These are phyloP conservation scores for Ciconia maguari DNA, from an alignment of 2,113 vertebrate genomes.

Conservation along the genomic window DNA sequence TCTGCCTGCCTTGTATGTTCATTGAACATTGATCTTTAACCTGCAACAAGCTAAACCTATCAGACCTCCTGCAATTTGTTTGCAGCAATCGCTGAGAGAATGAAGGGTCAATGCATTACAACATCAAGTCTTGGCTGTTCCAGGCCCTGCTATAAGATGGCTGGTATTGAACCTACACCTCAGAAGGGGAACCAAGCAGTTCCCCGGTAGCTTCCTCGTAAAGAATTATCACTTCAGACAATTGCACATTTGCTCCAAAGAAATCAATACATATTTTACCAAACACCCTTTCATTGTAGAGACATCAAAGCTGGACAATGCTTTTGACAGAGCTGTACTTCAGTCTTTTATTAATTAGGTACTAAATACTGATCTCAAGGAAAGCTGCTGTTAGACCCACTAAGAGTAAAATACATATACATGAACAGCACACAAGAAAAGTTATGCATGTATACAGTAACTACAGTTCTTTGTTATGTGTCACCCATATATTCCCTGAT, in stretches of 20 bases:
- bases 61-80: background rate
- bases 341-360: background rate
- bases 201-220: background rate
- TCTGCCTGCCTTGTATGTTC: background rate
- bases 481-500: background rate
- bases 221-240: background rate
- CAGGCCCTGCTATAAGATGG: background rate
- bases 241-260: background rate
- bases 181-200: background rate
- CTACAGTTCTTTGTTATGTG: background rate
- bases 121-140: background rate
- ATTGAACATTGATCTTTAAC: conserved; percentile 22
- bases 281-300: background rate
- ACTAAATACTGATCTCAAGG: background rate
- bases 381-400: background rate
- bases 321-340: background rate
- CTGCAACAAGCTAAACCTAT: background rate
- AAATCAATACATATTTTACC: background rate
- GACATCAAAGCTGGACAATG: fast-evolving
- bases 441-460: background rate
- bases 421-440: background rate
- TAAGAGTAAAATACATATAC: background rate
- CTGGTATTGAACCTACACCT: background rate
- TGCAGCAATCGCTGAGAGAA: background rate
- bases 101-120: background rate